Evolutionary conservation across 92 coral and sea anemone species (phyloP).

Genomic region (Palythoa grandiflora): DNA sequence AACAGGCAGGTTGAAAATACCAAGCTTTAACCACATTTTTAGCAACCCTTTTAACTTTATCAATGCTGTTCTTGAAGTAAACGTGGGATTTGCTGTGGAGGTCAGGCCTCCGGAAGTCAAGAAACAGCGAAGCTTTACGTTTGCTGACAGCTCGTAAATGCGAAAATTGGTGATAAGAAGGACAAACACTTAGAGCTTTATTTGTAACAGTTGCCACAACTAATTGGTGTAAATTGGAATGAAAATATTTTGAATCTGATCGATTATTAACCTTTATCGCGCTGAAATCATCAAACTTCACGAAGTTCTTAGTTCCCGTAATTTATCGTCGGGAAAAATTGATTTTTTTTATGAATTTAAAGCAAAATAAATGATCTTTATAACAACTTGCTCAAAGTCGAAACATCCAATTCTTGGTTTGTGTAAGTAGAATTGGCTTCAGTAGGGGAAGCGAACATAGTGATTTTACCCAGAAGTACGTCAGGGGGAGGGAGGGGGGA

Average conservation of each 20-base stretch:
- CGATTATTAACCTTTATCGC: background rate
- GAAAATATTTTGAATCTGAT: constrained; percentile 23
- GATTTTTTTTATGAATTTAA: background rate
- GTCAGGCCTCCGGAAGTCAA: constrained; percentile 40
- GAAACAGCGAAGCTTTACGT: background rate
- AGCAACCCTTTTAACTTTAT: background rate
- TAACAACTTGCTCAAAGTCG: too few species aligned
- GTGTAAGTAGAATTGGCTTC: too few species aligned
- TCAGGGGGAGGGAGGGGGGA: too few species aligned
- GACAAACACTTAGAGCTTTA: background rate
- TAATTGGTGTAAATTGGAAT: constrained; percentile 31
- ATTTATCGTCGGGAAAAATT: background rate
- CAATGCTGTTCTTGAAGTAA: background rate
- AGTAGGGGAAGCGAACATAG: too few species aligned
- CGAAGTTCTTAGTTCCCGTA: too few species aligned
- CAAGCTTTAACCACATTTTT: background rate
- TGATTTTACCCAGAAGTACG: too few species aligned
- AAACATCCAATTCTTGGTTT: too few species aligned
- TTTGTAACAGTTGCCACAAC: constrained; percentile 26
- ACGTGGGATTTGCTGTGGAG: background rate
- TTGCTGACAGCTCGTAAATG: constrained; percentile 39
- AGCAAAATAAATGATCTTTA: too few species aligned
- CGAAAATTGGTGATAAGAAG: constrained; percentile 22
- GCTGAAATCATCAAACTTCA: too few species aligned
- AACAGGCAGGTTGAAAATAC: constrained; percentile 21